Base-by-base conservation (phyloP, 2,113 vertebrate genomes). In the Phaethon lepturus region DNA sequence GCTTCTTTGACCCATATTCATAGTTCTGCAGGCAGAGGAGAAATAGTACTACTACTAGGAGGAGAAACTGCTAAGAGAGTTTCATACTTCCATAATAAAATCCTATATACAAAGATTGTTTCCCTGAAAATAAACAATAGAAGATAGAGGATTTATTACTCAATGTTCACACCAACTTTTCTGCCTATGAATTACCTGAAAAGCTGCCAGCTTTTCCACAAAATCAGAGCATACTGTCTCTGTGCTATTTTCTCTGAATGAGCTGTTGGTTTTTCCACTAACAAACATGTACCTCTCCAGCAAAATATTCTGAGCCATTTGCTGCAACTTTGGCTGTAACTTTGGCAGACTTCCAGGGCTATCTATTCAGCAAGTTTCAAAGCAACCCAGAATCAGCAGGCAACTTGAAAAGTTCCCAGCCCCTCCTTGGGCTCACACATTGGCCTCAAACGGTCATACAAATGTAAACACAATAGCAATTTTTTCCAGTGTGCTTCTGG, bases 61-160 rank as follows among this genome's bases (percentile, higher is more conserved):
- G 11, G 9, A 71, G 12, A 59, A 83, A 77, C 20, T 55, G 25
- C 42, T 71, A 29, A 24, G 31, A 93, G 12, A 18, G 55, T 74
- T 88, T 86, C 5, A 5, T 59, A 64, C 35, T 95, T 90, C 66
- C 80, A 60, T 58, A 82, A 87, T 72, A 92, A 82, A 96, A 73
- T 50, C 13, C 5, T 50, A 50, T 62, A 42, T 80, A 74, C 17
- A 71, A 88, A 83, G 82, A 56, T 26, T 31, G 38, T 40, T 95
- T 92, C 78, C 88, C 59, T 90, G 88, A 90, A 96, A 93, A 90
- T 24, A 97, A 93, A 76, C 74, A 94, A 67, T 15, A 71, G 63
- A 40, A 73, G 35, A 72, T 25, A 67, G 26, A 76, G 24, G 9
- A 35, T 31, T 91, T 85, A 59, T 84, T 93, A 86, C 42, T 78